These are phyloP conservation scores for Dysmachus trigonus DNA, from an alignment of 2,888 invertebrate genomes.

Conservation along the genomic window DNA sequence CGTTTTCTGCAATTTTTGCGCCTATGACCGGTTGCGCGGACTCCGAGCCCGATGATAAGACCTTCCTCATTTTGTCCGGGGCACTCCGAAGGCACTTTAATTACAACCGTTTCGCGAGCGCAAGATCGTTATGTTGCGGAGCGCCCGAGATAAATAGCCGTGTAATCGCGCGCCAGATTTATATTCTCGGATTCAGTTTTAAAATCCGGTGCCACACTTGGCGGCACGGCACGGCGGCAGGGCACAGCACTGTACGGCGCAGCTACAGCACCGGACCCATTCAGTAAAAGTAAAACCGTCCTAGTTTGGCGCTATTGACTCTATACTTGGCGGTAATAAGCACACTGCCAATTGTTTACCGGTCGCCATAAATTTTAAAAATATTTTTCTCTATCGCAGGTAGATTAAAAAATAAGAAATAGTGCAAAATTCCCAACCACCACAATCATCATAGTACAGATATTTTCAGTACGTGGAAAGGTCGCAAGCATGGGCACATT, in stretches of 20 bases:
- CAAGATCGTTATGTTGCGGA: slow-evolving; percentile 29
- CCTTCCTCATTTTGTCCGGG: slow-evolving; percentile 27
- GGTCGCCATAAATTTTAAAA: slow-evolving; percentile 26
- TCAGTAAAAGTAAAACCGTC: slow-evolving; percentile 32
- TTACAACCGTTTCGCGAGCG: slow-evolving; percentile 34
- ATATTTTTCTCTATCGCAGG: not conserved
- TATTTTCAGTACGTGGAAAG: slow-evolving; percentile 22
- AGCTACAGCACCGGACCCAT: not conserved
- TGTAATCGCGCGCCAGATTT: slow-evolving; percentile 4
- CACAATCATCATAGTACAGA: no score
- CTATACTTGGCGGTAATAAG: not conserved
- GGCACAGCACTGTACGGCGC: no score
- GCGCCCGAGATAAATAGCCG: slow-evolving; percentile 26
- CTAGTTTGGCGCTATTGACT: slow-evolving; percentile 9
- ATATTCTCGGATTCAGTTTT: not conserved
- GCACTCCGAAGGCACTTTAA: slow-evolving; percentile 39
- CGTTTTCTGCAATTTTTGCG: slow-evolving; percentile 43
- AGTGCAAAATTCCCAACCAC: not conserved
- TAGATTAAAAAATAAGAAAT: not conserved
- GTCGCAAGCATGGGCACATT: slow-evolving; percentile 1
- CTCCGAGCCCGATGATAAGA: slow-evolving; percentile 36
- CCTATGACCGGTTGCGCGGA: slow-evolving; percentile 36
- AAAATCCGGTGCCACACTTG: not conserved
- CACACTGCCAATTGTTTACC: slow-evolving; percentile 20
- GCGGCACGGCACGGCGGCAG: not conserved